Evolutionary conservation across 2,888 invertebrate species (phyloP).

Genomic region (Synergus japonicus): DNA sequence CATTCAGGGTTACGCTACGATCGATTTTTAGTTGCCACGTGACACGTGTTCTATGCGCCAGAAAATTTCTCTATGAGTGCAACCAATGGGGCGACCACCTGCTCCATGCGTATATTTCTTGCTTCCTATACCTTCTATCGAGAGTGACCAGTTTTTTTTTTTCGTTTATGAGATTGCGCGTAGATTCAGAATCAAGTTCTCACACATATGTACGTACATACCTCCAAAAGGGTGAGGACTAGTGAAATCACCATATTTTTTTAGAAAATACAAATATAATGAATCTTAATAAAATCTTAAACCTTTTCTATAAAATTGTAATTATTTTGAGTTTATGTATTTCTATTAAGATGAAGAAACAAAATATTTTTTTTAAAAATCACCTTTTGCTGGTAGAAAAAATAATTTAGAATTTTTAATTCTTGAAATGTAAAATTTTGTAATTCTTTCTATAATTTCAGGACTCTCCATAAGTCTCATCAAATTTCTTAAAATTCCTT

Average conservation of each 20-base stretch:
- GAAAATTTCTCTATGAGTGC: conserved; percentile 52
- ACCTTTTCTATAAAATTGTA: no score
- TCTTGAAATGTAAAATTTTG: no score
- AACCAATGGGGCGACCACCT: conserved; percentile 63
- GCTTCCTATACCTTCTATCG: conserved; percentile 2
- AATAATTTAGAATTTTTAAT: no score
- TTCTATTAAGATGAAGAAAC: no score
- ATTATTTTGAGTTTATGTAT: no score
- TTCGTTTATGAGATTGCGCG: conserved; percentile 39
- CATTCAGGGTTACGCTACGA: conserved; percentile 17
- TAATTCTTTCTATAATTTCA: no score
- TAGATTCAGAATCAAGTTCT: conserved; percentile 27
- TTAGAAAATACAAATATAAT: no score
- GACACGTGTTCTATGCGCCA: conserved; percentile 39
- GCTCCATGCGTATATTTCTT: conserved; percentile 44
- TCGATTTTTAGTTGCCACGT: conserved; percentile 52
- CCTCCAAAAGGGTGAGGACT: background rate
- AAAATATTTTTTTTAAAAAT: no score
- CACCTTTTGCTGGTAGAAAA: no score
- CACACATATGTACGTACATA: background rate
- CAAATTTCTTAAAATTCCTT: no score
- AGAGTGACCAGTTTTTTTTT: conserved; percentile 48
- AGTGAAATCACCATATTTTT: background rate
- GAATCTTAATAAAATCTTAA: no score
- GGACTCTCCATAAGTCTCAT: no score